phyloP scores from a whole-genome alignment of 2,797 vertebrate species.

The Pachyuromys duprasi region DNA sequence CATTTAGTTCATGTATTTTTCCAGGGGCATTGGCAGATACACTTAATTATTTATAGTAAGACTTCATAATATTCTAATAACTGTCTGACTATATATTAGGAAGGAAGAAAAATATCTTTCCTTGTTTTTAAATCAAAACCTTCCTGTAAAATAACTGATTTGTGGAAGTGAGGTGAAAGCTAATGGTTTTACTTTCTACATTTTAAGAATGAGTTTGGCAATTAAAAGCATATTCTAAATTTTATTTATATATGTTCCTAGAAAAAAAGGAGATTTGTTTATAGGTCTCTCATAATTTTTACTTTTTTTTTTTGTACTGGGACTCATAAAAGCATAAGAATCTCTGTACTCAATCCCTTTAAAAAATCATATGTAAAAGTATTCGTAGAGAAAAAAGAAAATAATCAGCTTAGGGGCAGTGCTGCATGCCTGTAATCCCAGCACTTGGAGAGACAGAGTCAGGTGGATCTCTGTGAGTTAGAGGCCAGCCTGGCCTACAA shows the following conservation, averaged over 20 bases:
- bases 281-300: not conserved
- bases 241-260: not conserved
- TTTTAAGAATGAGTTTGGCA: not conserved
- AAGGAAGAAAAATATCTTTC: conserved; percentile 9
- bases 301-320: not conserved
- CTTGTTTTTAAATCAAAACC: conserved; percentile 63
- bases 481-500: no score
- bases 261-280: conserved; percentile 42
- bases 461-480: no score
- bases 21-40: conserved; percentile 30
- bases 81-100: conserved; percentile 61
- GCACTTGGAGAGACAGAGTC: no score
- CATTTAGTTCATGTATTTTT: conserved; percentile 73
- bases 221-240: conserved; percentile 47
- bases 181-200: conserved; percentile 52
- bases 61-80: conserved; percentile 67
- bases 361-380: not conserved
- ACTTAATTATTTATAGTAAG: conserved; percentile 74
- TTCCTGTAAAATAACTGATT: conserved; percentile 27
- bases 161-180: conserved; percentile 9
- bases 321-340: not conserved
- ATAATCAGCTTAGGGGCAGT: no score
- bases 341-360: not conserved
- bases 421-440: no score
- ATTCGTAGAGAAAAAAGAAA: not conserved